Percentiles rank a stretch among this genome's conserved stretches.
These are phyloP conservation scores for Catamblyrhynchus diadema DNA, from an alignment of 2,797 vertebrate species.

Conservation along the genomic window DNA sequence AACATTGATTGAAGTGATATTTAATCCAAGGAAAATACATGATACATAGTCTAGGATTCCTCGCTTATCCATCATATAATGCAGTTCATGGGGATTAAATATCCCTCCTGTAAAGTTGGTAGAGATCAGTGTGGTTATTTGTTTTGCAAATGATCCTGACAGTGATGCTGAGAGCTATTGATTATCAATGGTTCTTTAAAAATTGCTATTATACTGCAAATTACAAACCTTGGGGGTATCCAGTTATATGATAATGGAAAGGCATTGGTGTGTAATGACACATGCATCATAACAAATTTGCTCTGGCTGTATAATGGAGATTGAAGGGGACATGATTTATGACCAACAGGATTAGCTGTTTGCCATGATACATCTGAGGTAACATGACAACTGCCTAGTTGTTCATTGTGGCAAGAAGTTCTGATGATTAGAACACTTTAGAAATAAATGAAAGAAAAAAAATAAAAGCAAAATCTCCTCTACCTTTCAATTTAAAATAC, in stretches of 20 bases:
- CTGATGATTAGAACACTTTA: neutral
- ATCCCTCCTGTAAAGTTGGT: conserved; percentile 48
- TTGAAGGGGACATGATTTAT: conserved; percentile 57
- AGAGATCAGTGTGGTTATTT: conserved; percentile 28
- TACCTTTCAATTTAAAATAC: neutral
- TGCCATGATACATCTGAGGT: neutral
- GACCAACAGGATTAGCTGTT: conserved; percentile 13
- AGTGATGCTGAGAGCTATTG: conserved; percentile 51
- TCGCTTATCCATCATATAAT: conserved; percentile 48
- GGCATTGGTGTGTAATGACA: conserved; percentile 34
- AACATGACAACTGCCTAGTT: neutral
- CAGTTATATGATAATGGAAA: conserved; percentile 35
- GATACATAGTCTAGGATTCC: conserved; percentile 40
- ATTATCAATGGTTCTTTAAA: conserved; percentile 58
- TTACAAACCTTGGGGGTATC: conserved; percentile 31
- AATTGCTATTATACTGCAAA: conserved; percentile 42
- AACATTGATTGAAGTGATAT: conserved; percentile 57
- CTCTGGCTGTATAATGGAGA: conserved; percentile 31
- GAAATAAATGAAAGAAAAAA: neutral
- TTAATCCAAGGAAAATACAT: conserved; percentile 57
- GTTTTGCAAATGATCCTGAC: conserved; percentile 61
- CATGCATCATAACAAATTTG: conserved; percentile 47
- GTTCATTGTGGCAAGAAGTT: neutral
- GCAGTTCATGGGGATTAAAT: conserved; percentile 57
- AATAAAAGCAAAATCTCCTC: neutral